A percentile compares a stretch with the other conserved stretches of the same genome.
phyloP scores from a whole-genome alignment of 2,113 vertebrate genomes.

The Limanda limanda region DNA sequence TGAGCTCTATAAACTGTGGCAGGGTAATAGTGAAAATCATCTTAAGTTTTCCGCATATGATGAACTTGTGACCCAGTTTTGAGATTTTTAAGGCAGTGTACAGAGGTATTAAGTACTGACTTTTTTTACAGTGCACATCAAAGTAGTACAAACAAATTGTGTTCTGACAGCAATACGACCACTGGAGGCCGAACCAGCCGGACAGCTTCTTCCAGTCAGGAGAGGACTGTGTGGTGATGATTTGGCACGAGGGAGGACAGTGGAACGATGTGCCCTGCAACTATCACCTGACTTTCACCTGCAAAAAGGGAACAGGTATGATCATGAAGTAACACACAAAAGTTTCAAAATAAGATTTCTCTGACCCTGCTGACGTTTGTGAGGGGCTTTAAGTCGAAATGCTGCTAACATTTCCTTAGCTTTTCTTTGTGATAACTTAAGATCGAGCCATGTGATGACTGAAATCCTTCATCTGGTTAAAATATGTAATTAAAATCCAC shows the following conservation, averaged over 20 bases:
- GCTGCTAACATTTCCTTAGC: too few species aligned
- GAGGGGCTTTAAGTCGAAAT: too few species aligned
- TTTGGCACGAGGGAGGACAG: slow-evolving; percentile 94
- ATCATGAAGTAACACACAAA: background rate
- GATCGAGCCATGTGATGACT: too few species aligned
- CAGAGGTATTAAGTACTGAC: background rate
- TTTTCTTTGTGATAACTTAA: too few species aligned
- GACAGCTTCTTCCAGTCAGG: slow-evolving; percentile 97
- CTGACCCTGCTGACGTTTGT: too few species aligned
- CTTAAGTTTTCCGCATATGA: background rate
- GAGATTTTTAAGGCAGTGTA: background rate
- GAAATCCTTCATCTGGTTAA: too few species aligned
- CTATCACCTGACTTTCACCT: slow-evolving; percentile 97
- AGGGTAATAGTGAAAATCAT: background rate
- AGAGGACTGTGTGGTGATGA: slow-evolving; percentile 97
- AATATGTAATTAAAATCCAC: too few species aligned
- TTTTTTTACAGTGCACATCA: background rate
- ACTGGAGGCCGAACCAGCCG: slow-evolving; percentile 96
- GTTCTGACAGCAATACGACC: slow-evolving; percentile 91
- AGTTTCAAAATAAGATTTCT: too few species aligned
- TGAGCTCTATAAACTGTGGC: background rate
- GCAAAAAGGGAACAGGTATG: slow-evolving; percentile 97
- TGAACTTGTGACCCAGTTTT: background rate
- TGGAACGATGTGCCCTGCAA: slow-evolving; percentile 98
- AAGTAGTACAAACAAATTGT: background rate